Evolutionary conservation across 2,888 invertebrate genomes (phyloP).

Genomic region (Lymantria monacha): DNA sequence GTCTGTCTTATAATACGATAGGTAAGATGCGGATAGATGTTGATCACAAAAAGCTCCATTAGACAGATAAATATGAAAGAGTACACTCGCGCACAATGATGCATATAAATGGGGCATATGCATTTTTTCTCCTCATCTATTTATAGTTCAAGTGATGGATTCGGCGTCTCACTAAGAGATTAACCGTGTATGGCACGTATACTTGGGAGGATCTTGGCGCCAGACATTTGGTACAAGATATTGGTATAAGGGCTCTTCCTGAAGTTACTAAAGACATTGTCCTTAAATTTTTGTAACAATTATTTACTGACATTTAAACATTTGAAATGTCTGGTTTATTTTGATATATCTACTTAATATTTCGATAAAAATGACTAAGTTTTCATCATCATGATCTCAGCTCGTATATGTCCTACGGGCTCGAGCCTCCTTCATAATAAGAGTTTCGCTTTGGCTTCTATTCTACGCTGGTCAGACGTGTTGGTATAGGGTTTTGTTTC

Average conservation of each 20-base stretch:
- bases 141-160: constrained; percentile 54
- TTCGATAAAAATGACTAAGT: no score
- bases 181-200: constrained; percentile 41
- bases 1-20: background rate
- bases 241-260: constrained; percentile 37
- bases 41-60: constrained; percentile 40
- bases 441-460: no score
- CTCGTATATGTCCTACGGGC: no score
- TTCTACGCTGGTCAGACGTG: no score
- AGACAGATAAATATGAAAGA: constrained; percentile 33
- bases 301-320: background rate
- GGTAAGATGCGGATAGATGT: constrained; percentile 6
- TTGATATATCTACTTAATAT: no score
- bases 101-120: constrained; percentile 60
- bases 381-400: no score
- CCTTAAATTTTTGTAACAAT: background rate
- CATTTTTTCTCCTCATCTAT: constrained; percentile 66
- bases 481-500: no score
- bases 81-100: constrained; percentile 20
- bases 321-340: no score
- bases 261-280: constrained; percentile 18
- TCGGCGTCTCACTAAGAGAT: constrained; percentile 54
- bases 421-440: no score
- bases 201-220: constrained; percentile 50
- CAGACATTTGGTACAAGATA: constrained; percentile 47